Percentiles rank a stretch among this genome's conserved stretches.
Conservation (phyloP, 2,888 invertebrate genomes). For the Eucriotettix oculatus region DNA sequence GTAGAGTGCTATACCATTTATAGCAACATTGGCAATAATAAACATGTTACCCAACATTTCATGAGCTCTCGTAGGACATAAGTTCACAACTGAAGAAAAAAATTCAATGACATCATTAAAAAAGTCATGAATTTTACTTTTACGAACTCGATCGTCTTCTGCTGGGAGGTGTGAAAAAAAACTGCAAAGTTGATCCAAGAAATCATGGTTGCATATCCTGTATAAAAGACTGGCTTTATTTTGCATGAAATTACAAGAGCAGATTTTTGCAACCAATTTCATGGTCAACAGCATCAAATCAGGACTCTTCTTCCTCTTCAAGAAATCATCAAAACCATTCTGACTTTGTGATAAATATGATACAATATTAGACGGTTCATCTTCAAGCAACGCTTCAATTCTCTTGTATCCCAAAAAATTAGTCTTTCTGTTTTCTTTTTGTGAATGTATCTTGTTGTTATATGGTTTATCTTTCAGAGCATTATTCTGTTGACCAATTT, state of each 20-base stretch:
- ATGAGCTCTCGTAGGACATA: background rate
- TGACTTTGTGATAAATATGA: no score
- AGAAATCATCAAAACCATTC: no score
- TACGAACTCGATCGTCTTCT: background rate
- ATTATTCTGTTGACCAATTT: no score
- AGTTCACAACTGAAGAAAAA: background rate
- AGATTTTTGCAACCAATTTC: no score
- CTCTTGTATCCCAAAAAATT: no score
- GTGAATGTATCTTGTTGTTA: no score
- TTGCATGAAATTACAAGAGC: background rate
- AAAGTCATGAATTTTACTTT: background rate
- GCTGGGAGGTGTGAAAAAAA: background rate
- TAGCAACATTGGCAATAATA: background rate
- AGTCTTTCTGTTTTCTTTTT: no score
- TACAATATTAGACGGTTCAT: no score
- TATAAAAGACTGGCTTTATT: background rate
- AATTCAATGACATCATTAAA: background rate
- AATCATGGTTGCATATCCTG: background rate
- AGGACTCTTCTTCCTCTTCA: no score
- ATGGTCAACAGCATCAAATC: no score
- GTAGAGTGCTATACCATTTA: background rate
- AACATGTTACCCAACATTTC: background rate
- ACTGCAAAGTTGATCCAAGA: background rate
- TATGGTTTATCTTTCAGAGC: no score
- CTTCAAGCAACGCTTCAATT: no score